Evolutionary conservation across 1,140 invertebrate genomes (phyloP), one percentile per base, ranked within the genome.

Genomic region (Palaemon carinicauda): DNA sequence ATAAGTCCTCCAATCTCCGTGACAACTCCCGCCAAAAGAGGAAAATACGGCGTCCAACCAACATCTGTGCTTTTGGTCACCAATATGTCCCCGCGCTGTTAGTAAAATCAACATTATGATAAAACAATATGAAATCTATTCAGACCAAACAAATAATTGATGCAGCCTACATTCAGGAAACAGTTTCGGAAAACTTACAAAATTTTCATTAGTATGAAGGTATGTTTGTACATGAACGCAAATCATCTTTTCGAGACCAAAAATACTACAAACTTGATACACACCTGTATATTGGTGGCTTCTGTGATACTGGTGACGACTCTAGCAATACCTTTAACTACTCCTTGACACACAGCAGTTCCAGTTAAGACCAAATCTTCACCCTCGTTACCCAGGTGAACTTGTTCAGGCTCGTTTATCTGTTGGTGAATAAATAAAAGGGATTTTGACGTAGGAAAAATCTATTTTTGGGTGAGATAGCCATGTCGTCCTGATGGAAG

Each of bases 1-100:
- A 97, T 94, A 1, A 97, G 92, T 60, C 96, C 96, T 24, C 96
- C 96, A 9, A 97, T 92, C 91, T 97, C 96, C 0, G 96, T 97
- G 5, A 96, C 95, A 17, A 97, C 93, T 21, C 96, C 96, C 1
- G 93, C 91, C 7, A 97, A 91, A 10, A 97, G 92, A 0, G 96
- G 96, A 90, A 97, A 97, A 91, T 96, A 97, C 1, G 96, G 96
- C 21, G 95, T 95, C 96, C 96, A 97, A 19, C 95, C 96, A 82
- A 97, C 95, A 90, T 97, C 96, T 0, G 96, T 97, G 24, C 93
- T 93, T 81, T 93, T 92, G 0, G 96, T 96, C 82, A 97, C 94
- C 60, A 97, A 91, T 88, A 97, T 94, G 90, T 97, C 96, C 2
- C 95, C 95, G 69, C 89, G 65, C 84, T 82, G 80, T 4, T 19